phyloP scores from a whole-genome alignment of 2,888 invertebrate species.

The Camptogramma bilineatum region DNA sequence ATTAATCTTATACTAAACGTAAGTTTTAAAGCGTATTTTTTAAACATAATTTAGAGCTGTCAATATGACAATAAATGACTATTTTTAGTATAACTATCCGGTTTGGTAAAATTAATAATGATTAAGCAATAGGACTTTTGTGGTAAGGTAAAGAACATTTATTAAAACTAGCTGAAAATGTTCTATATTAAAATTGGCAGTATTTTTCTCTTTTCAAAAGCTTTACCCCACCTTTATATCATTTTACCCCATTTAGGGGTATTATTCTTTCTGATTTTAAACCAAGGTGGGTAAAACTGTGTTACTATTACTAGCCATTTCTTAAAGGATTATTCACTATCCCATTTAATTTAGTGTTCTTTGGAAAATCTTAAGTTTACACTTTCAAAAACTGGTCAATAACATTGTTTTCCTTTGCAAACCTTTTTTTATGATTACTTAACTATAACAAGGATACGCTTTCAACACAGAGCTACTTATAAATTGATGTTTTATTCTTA shows the following conservation, averaged over 20 bases:
- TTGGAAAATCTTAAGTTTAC: conserved; percentile 11
- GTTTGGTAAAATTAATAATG: conserved; percentile 2
- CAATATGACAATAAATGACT: conserved; percentile 20
- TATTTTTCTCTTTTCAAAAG: conserved; percentile 19
- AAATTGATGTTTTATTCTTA: not conserved
- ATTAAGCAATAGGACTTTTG: not conserved
- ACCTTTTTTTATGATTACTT: not conserved
- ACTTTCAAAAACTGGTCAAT: conserved; percentile 12
- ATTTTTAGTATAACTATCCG: not conserved
- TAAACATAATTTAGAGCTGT: conserved; percentile 22
- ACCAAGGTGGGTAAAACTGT: conserved; percentile 5
- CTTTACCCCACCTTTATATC: not conserved
- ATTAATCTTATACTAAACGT: conserved; percentile 5
- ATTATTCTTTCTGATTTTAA: not conserved
- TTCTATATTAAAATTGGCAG: conserved; percentile 29
- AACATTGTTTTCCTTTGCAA: conserved; percentile 7
- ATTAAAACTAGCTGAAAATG: conserved; percentile 19
- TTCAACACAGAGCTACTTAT: conserved; percentile 2
- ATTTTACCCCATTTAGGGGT: conserved; percentile 10
- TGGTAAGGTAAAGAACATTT: not conserved
- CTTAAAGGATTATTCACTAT: conserved; percentile 14
- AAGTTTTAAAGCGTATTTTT: conserved; percentile 12
- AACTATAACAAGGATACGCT: conserved; percentile 4
- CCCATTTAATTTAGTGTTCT: conserved; percentile 11
- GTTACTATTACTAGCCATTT: conserved; percentile 8